Evolutionary conservation across 2,888 invertebrate species (phyloP).

Genomic region (Tenthredo livida): DNA sequence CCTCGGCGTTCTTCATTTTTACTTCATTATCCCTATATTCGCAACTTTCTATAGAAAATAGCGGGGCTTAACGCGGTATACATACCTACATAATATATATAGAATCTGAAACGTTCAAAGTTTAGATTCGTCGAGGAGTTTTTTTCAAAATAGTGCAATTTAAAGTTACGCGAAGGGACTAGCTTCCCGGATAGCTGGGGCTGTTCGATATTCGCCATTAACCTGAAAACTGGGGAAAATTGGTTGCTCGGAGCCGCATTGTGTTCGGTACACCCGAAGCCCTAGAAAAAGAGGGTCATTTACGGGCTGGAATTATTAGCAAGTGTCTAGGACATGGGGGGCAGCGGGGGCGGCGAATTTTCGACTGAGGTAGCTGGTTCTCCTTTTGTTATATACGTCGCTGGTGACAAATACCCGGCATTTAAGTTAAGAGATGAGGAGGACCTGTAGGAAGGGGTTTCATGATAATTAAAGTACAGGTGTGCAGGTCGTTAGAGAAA

Average conservation of each 20-base stretch:
- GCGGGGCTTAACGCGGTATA: no score
- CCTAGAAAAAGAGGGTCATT: constrained; percentile 27
- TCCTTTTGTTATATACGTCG: constrained; percentile 64
- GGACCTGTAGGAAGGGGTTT: constrained; percentile 57
- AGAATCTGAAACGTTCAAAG: constrained; percentile 13
- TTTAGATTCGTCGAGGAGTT: constrained; percentile 13
- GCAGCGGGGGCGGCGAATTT: no score
- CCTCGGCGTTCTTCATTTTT: not conserved
- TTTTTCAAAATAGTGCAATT: constrained; percentile 29
- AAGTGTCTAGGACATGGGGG: not conserved
- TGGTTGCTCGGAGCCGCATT: not conserved
- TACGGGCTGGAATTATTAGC: constrained; percentile 20
- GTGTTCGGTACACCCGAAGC: not conserved
- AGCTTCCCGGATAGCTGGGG: not conserved
- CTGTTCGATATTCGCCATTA: constrained; percentile 24
- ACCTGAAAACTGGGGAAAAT: constrained; percentile 9
- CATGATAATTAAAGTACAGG: constrained; percentile 67
- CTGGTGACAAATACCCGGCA: constrained; percentile 68
- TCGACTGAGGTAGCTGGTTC: constrained; percentile 25
- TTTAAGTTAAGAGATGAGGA: constrained; percentile 64
- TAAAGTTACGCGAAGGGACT: not conserved
- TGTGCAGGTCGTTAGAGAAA: constrained; percentile 64
- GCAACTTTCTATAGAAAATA: no score
- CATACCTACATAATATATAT: no score
- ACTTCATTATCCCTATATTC: no score